Percentiles rank a stretch among this genome's conserved stretches.
Evolutionary conservation across 2,797 vertebrate genomes (phyloP).

Genomic region (Kryptopterus vitreolus): DNA sequence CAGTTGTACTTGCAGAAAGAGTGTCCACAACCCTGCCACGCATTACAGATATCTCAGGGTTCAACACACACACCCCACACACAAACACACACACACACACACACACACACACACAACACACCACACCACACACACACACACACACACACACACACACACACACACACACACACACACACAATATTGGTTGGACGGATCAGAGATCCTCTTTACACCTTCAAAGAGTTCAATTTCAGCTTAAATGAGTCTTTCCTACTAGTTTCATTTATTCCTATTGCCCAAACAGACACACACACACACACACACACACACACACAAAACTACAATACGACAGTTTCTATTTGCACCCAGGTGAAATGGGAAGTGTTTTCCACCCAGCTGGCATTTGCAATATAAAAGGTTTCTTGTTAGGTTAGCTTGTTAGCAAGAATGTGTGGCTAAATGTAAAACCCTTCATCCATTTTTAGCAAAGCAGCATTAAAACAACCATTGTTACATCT

Average conservation of each 20-base stretch:
- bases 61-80: slow-evolving; percentile 55
- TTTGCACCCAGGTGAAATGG: slow-evolving; percentile 11
- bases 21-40: slow-evolving; percentile 64
- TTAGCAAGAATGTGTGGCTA: neutral
- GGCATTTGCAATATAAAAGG: slow-evolving; percentile 3
- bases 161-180: slow-evolving; percentile 20
- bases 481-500: neutral
- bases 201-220: neutral
- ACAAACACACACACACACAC: slow-evolving; percentile 39
- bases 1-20: slow-evolving; percentile 60
- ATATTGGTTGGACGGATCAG: neutral
- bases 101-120: slow-evolving; percentile 1
- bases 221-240: neutral
- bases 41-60: slow-evolving; percentile 73
- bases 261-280: slow-evolving; percentile 4
- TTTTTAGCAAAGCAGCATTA: neutral
- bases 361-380: neutral
- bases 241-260: neutral
- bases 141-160: slow-evolving; percentile 21
- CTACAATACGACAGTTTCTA: neutral
- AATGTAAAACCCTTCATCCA: neutral
- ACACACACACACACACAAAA: slow-evolving; percentile 30
- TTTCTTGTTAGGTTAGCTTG: neutral
- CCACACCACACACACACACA: neutral
- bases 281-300: slow-evolving; percentile 53